Conservation (phyloP, 2,888 invertebrate genomes). For the Lochmaea crataegi region DNA sequence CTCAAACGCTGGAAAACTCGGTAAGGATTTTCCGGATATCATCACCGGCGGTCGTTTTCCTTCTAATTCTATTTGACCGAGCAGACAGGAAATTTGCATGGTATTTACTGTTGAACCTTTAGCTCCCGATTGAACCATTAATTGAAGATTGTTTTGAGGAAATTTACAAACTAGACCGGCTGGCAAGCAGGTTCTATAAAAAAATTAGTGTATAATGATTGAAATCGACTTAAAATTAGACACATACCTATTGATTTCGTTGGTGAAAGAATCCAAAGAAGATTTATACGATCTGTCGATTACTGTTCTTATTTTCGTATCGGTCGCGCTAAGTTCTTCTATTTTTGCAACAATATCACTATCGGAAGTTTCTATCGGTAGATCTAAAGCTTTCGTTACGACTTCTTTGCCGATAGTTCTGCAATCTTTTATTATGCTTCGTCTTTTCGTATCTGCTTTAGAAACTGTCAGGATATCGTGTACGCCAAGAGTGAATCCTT, state of each 20-base stretch:
- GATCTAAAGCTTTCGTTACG: slow-evolving; percentile 74
- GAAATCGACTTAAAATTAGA: not conserved
- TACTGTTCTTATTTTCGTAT: slow-evolving; percentile 82
- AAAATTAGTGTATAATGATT: slow-evolving; percentile 25
- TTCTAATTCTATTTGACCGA: slow-evolving; percentile 99
- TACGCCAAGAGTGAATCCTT: slow-evolving; percentile 95
- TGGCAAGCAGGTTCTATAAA: slow-evolving; percentile 78
- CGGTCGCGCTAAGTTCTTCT: slow-evolving; percentile 76
- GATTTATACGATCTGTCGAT: slow-evolving; percentile 87
- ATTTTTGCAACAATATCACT: slow-evolving; percentile 74
- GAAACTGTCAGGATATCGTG: slow-evolving; percentile 89
- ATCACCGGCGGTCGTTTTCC: slow-evolving; percentile 96
- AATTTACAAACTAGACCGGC: slow-evolving; percentile 88
- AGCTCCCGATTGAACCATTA: slow-evolving; percentile 99
- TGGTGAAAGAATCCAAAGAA: slow-evolving; percentile 84
- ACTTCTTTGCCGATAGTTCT: slow-evolving; percentile 63
- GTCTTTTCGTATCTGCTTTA: slow-evolving; percentile 79
- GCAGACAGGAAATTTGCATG: slow-evolving; percentile 97
- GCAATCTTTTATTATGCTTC: slow-evolving; percentile 74
- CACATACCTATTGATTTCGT: slow-evolving; percentile 85
- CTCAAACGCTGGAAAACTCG: slow-evolving; percentile 91
- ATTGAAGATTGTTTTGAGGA: slow-evolving; percentile 94
- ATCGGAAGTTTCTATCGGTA: slow-evolving; percentile 70
- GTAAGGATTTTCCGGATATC: slow-evolving; percentile 92
- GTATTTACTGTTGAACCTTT: slow-evolving; percentile 99